Conservation (phyloP, 2,888 invertebrate species). For the Hedychridium roseum region DNA sequence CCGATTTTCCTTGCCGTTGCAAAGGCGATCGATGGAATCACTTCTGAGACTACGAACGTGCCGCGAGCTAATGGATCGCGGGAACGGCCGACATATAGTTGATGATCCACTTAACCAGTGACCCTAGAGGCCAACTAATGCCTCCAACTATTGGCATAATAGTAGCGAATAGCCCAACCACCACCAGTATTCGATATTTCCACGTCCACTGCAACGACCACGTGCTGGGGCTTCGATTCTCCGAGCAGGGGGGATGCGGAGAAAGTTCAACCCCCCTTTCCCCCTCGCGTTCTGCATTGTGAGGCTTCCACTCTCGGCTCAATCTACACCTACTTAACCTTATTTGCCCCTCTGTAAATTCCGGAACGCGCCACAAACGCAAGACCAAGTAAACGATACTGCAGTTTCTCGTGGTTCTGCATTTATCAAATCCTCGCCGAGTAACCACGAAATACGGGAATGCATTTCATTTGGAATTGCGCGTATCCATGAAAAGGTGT, state of each 20-base stretch:
- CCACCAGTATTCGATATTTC: neutral
- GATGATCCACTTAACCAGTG: conserved; percentile 48
- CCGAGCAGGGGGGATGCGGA: conserved; percentile 18
- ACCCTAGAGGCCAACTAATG: conserved; percentile 39
- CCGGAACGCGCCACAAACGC: conserved; percentile 20
- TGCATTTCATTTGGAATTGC: no score
- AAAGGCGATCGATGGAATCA: neutral
- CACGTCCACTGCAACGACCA: conserved; percentile 9
- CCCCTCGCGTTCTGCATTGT: conserved; percentile 28
- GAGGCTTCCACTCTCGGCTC: conserved; percentile 56
- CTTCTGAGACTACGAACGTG: no score
- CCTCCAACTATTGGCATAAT: conserved; percentile 41
- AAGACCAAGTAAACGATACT: no score
- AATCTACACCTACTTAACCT: conserved; percentile 58
- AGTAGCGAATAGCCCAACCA: conserved; percentile 35
- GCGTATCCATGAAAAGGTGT: no score
- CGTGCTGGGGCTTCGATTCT: conserved; percentile 53
- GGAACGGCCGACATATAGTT: no score
- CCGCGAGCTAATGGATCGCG: no score
- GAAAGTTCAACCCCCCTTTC: conserved; percentile 12
- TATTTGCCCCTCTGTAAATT: conserved; percentile 45
- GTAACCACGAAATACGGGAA: no score
- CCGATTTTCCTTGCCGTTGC: no score
- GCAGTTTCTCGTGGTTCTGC: no score
- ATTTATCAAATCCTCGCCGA: no score